Percentiles rank a stretch among this genome's conserved stretches.
These are phyloP conservation scores for Ariolimax columbianus DNA, from an alignment of 2,888 invertebrate genomes.

Conservation along the genomic window DNA sequence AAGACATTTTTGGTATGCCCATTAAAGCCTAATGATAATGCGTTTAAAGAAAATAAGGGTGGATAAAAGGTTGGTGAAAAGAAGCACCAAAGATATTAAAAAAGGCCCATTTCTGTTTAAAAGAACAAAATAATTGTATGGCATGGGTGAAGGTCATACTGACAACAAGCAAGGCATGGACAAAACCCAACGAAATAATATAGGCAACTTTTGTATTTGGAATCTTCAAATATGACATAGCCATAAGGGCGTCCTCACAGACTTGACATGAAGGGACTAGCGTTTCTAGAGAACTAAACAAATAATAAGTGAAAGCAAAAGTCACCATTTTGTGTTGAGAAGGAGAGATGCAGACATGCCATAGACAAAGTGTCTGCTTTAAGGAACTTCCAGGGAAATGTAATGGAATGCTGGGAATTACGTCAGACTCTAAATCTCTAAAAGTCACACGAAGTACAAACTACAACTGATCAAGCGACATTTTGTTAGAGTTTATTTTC, in stretches of 20 bases:
- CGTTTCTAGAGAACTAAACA: neutral
- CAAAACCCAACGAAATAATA: neutral
- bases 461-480: too few species aligned
- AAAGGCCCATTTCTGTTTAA: too few species aligned
- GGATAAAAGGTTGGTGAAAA: too few species aligned
- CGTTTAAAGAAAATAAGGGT: too few species aligned
- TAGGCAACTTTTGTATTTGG: neutral
- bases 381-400: neutral
- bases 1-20: too few species aligned
- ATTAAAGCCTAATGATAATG: too few species aligned
- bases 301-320: neutral
- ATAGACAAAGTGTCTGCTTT: neutral
- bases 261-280: neutral
- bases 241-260: neutral
- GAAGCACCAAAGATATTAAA: too few species aligned
- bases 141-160: neutral
- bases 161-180: neutral
- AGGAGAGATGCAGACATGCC: neutral
- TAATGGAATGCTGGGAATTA: too few species aligned
- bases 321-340: neutral
- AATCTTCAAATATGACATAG: neutral
- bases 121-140: neutral
- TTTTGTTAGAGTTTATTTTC: too few species aligned
- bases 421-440: too few species aligned
- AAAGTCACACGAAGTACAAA: too few species aligned